These are phyloP conservation scores for Dissostichus mawsoni DNA, from an alignment of 2,113 vertebrate genomes.

Conservation along the genomic window DNA sequence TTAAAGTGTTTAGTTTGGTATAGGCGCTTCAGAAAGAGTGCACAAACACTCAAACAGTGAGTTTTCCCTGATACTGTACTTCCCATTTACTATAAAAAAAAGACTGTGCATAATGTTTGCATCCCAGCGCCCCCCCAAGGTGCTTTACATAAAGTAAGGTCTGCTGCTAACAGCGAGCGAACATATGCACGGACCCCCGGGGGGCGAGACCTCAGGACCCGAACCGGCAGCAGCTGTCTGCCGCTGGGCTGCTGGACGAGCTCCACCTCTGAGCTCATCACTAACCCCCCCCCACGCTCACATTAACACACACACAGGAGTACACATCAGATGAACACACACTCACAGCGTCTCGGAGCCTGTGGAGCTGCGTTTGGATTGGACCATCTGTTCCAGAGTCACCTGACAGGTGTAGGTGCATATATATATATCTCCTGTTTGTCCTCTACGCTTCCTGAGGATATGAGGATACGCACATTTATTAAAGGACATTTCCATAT, in stretches of 20 bases:
- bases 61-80: too few species aligned
- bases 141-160: slow-evolving; percentile 29
- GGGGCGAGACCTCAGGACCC: slow-evolving; percentile 50
- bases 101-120: neutral
- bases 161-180: slow-evolving; percentile 43
- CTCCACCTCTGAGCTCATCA: slow-evolving; percentile 71
- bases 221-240: slow-evolving; percentile 66
- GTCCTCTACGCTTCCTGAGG: slow-evolving; percentile 41
- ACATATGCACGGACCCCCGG: slow-evolving; percentile 47
- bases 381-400: slow-evolving; percentile 75
- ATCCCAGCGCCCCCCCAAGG: neutral
- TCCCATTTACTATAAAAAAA: too few species aligned
- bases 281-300: neutral
- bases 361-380: slow-evolving; percentile 71
- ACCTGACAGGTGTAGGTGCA: slow-evolving; percentile 78
- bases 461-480: neutral
- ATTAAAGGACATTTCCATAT: neutral
- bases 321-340: slow-evolving; percentile 37
- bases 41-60: too few species aligned
- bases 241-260: slow-evolving; percentile 66
- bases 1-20: too few species aligned
- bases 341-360: slow-evolving; percentile 37
- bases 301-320: slow-evolving; percentile 29
- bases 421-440: slow-evolving; percentile 41
- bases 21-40: too few species aligned